Base-by-base conservation (phyloP, 1,140 invertebrate species). In the Bombus breviceps region DNA sequence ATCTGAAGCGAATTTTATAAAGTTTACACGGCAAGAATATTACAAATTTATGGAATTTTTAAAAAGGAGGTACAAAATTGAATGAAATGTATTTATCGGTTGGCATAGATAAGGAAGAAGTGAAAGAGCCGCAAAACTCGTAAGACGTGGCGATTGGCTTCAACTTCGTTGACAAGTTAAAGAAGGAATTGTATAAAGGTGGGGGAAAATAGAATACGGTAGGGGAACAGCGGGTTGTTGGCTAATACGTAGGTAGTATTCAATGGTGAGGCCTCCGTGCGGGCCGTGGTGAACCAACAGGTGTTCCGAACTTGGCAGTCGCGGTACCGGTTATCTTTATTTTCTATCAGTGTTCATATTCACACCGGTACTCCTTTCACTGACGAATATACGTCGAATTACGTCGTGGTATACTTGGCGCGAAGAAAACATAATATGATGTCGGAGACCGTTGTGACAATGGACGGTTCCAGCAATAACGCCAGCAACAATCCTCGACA, bases 401-500 rank as follows among this genome's bases (percentile, higher is more conserved):
- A 28, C 39, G 32, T 41, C 41, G 78, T 41, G 43, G 47, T 82
- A 86, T 72, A 85, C 39, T 80, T n/a, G 69, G 37, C 71, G 85
- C 71, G 71, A 77, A 69, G 64, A 75, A 81, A 85, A 78, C 68
- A 68, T 89, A 93, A 91, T 72, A 94, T 94, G 94, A 95, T 94
- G 93, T 92, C 93, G 87, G 94, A 94, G 88, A 95, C 93, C 82
- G 93, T 92, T 66, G 93, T 94, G 86, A 94, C 93, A 68, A 92
- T 94, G 85, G 92, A 93, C 75, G 91, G 91, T 85, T 92, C 90
- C 74, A 92, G 93, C 81, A 92, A 92, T 84, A 92, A 93, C 68
- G 88, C 92, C 76, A 89, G 87, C 72, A 92, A 92, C 79, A 91
- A 92, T 85, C 92, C 90, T 34, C 89, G 92, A 34, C 90, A 92